Base-by-base conservation (phyloP, 1,140 invertebrate genomes). In the Heliconius himera region DNA sequence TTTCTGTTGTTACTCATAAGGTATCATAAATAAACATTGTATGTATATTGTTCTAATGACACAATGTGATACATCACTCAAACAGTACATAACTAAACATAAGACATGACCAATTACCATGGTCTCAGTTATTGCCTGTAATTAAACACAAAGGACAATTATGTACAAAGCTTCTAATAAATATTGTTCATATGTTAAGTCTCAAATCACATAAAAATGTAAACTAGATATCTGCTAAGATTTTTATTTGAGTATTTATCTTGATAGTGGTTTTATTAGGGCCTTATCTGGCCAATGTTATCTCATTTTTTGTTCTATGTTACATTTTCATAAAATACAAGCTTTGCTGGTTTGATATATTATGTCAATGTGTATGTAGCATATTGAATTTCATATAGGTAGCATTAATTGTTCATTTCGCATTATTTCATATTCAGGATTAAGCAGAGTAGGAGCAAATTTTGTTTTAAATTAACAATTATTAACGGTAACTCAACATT, bases 91-190 rank as follows among this genome's bases (percentile, higher is more conserved):
- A 36, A 36, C 33, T 49, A 74, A 74, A 71, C 78, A 87, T 76
- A 81, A 22, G 79, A 73, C 74, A 82, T 81, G 79, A 82, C 83
- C 77, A 83, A 83, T 87, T 81, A 77, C 82, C 83, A 84, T 81
- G 76, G 78, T 79, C 80, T 76, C 76, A 54, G 74, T 79, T 76
- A 79, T 76, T 79, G 51, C 8, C 18, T 36, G 74, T 60, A 78
- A 73, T 74, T 76, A 76, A 51, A 46, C 46, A 29, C 38, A 72
- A 26, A 79, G 46, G 60, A 54, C 74, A 74, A 75, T 66, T 66
- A 49, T 18, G 33, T 73, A 41, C 18, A 56, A 76, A 46, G 73
- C 1, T 13, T 0, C 36, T 79, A 36, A 20, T 70, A 74, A 74
- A 71, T 26, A 70, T 16, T 70, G 18, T 51, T 33, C 60, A 75